Evolutionary conservation across 2,113 vertebrate species (phyloP).

Genomic region (Cercocebus atys): DNA sequence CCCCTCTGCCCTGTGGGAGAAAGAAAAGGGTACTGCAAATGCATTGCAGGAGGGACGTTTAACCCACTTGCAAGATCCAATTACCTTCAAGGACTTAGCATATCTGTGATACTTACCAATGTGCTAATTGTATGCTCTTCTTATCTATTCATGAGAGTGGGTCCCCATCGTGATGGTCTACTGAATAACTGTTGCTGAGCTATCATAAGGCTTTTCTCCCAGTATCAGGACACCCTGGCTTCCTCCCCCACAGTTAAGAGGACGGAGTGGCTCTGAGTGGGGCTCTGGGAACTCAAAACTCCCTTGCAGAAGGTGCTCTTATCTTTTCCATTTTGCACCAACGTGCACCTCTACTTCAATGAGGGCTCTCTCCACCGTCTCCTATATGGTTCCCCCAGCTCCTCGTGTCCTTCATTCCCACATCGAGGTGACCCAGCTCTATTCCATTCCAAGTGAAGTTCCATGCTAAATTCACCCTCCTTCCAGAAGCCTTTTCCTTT

Average conservation of each 20-base stretch:
- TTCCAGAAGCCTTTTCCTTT: not conserved
- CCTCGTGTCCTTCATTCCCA: not conserved
- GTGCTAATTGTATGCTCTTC: not conserved
- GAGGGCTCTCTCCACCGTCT: not conserved
- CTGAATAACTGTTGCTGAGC: not conserved
- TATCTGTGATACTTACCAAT: not conserved
- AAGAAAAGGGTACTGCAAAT: not conserved
- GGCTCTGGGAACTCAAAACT: not conserved
- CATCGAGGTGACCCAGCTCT: not conserved
- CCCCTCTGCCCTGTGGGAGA: not conserved
- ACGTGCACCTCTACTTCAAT: not conserved
- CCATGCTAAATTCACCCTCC: not conserved
- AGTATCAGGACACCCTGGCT: not conserved
- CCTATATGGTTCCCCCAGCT: fast-evolving
- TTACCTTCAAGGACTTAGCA: not conserved
- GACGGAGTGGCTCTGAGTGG: not conserved
- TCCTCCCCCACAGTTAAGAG: not conserved
- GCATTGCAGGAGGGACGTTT: not conserved
- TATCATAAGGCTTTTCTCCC: not conserved
- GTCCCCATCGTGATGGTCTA: not conserved
- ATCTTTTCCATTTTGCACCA: not conserved
- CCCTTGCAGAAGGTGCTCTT: not conserved
- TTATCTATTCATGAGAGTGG: not conserved
- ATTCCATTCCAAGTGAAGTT: not conserved
- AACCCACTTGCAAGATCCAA: not conserved